Conservation (phyloP, 2,113 vertebrate genomes). For the Psammodynastes pulverulentus region DNA sequence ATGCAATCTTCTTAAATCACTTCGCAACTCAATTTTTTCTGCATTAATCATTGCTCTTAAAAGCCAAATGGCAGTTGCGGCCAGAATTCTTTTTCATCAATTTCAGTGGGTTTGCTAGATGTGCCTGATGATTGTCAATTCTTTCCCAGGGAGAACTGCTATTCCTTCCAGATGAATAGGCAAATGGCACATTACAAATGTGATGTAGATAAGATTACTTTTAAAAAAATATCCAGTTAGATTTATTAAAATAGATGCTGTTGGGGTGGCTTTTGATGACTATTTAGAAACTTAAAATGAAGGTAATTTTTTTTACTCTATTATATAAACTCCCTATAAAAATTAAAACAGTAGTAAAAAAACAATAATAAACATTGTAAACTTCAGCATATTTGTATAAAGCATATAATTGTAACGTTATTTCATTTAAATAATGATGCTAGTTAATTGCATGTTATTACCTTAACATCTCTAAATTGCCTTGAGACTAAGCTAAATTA, state of each 20-base stretch:
- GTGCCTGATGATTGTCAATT: background rate
- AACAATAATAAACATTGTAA: background rate
- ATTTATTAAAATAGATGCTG: background rate
- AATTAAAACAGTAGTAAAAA: background rate
- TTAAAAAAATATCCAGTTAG: background rate
- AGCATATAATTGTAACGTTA: background rate
- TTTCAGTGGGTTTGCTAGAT: background rate
- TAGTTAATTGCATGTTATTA: background rate
- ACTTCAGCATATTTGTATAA: background rate
- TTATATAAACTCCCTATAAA: background rate
- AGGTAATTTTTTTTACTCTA: background rate
- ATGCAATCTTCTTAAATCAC: background rate
- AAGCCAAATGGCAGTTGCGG: background rate
- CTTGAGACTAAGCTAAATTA: background rate
- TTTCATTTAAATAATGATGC: background rate
- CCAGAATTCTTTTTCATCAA: background rate
- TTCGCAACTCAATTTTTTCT: background rate
- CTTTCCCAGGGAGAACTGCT: background rate
- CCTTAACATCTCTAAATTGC: background rate
- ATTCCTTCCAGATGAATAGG: background rate
- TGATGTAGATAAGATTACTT: background rate
- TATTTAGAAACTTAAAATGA: background rate
- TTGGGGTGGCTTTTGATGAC: background rate
- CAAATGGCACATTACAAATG: background rate
- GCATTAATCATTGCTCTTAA: background rate